Conservation (phyloP, 2,113 vertebrate species). For the Syngnathus floridae region DNA sequence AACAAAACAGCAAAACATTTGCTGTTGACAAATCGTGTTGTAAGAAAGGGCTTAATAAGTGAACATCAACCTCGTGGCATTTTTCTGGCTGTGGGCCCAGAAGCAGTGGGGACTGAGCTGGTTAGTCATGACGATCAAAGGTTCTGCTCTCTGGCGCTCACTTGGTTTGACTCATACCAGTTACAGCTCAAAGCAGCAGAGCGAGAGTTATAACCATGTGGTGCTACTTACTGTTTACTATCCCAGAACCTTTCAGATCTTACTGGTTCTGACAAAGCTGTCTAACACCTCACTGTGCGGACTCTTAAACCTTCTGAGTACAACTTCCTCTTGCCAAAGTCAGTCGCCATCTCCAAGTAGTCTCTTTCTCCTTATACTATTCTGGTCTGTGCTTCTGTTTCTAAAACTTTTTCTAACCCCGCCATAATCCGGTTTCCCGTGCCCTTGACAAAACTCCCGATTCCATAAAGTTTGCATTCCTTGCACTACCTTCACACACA, state of each 20-base stretch:
- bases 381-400: constrained; percentile 15
- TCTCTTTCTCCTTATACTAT: background rate
- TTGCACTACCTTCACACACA: constrained; percentile 12
- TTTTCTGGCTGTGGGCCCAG: constrained; percentile 34
- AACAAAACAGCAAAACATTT: constrained; percentile 28
- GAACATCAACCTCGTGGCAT: constrained; percentile 35
- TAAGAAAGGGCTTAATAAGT: constrained; percentile 27
- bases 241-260: constrained; percentile 36
- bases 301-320: constrained; percentile 27
- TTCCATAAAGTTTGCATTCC: constrained; percentile 20
- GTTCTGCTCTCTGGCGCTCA: constrained; percentile 18
- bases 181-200: constrained; percentile 38
- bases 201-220: constrained; percentile 38
- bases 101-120: constrained; percentile 54
- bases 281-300: constrained; percentile 15
- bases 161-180: constrained; percentile 11
- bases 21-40: constrained; percentile 25
- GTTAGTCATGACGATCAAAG: constrained; percentile 69
- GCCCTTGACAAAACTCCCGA: constrained; percentile 22
- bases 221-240: constrained; percentile 50
- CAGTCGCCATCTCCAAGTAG: constrained; percentile 12
- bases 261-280: constrained; percentile 24
- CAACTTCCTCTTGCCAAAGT: constrained; percentile 17
- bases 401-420: constrained; percentile 12
- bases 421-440: constrained; percentile 17